Conservation (phyloP, 2,888 invertebrate genomes). For the Barypeithes pellucidus region DNA sequence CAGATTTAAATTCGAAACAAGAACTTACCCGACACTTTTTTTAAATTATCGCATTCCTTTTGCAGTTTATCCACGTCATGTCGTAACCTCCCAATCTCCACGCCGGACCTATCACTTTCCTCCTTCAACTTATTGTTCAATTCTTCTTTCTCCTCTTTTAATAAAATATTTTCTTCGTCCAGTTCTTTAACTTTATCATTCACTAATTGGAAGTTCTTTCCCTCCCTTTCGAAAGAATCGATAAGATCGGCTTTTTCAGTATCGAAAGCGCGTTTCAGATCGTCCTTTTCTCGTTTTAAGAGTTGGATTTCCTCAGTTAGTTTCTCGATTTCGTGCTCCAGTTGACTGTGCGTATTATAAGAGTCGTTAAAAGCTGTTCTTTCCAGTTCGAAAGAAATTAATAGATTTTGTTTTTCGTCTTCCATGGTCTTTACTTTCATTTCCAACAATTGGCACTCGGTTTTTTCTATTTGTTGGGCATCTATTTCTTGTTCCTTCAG, state of each 20-base stretch:
- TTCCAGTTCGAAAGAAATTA: slow-evolving; percentile 56
- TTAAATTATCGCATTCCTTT: slow-evolving; percentile 38
- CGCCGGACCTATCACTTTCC: slow-evolving; percentile 23
- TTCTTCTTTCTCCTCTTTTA: slow-evolving; percentile 45
- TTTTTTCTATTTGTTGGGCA: slow-evolving; percentile 51
- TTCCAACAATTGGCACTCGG: slow-evolving; percentile 55
- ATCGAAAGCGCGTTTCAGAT: slow-evolving; percentile 19
- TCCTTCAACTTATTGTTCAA: slow-evolving; percentile 40
- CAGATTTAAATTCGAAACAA: not conserved
- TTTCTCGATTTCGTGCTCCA: slow-evolving; percentile 45
- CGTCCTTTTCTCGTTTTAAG: slow-evolving; percentile 38
- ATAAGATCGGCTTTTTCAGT: slow-evolving; percentile 40
- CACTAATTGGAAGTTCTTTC: slow-evolving; percentile 47
- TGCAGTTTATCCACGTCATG: slow-evolving; percentile 39
- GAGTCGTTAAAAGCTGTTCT: slow-evolving; percentile 51
- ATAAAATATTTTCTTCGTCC: slow-evolving; percentile 46
- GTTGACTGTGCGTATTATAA: slow-evolving; percentile 29
- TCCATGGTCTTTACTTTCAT: slow-evolving; percentile 58
- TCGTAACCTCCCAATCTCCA: slow-evolving; percentile 32
- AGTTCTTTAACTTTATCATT: slow-evolving; percentile 36
- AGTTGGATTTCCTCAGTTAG: slow-evolving; percentile 31
- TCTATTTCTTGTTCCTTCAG: slow-evolving; percentile 57
- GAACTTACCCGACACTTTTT: slow-evolving; percentile 25
- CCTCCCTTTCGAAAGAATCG: slow-evolving; percentile 55
- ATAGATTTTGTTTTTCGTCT: slow-evolving; percentile 56